Conservation (phyloP, 37 sponge, comb jelly and placozoan genomes). For the Spongia lamella region DNA sequence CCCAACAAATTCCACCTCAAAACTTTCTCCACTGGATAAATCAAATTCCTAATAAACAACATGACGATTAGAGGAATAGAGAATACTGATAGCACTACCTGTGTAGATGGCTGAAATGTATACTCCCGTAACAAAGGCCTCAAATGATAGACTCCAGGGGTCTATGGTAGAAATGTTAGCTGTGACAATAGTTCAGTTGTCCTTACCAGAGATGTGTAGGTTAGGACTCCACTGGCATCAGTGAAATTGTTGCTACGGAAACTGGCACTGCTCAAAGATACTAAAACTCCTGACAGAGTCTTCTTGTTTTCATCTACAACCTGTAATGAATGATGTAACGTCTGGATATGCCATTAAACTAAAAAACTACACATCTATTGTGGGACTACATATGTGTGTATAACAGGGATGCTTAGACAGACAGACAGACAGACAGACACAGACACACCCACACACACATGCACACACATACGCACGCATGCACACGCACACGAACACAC, state of each 20-base stretch:
- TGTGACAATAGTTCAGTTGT: no score
- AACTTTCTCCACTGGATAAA: constrained; percentile 18
- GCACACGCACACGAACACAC: no score
- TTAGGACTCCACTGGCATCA: constrained; percentile 33
- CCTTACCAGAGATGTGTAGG: constrained; percentile 48
- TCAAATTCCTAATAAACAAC: no score
- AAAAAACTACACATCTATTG: no score
- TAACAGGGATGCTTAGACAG: background rate
- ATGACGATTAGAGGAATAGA: no score
- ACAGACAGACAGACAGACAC: constrained; percentile 1
- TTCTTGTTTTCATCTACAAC: constrained; percentile 8
- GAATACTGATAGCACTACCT: constrained; percentile 38
- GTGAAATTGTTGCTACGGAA: constrained; percentile 65
- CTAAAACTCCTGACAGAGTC: constrained; percentile 57
- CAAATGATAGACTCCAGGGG: constrained; percentile 73
- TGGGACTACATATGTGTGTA: no score
- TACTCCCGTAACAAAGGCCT: constrained; percentile 79
- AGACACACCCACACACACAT: background rate
- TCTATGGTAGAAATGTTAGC: constrained; percentile 19
- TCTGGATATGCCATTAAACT: no score
- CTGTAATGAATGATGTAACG: constrained; percentile 2
- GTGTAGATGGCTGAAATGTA: constrained; percentile 65
- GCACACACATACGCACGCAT: background rate
- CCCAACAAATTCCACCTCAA: constrained; percentile 39
- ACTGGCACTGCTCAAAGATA: constrained; percentile 71